phyloP scores from a whole-genome alignment of 2,113 vertebrate genomes.

The Indicator indicator region DNA sequence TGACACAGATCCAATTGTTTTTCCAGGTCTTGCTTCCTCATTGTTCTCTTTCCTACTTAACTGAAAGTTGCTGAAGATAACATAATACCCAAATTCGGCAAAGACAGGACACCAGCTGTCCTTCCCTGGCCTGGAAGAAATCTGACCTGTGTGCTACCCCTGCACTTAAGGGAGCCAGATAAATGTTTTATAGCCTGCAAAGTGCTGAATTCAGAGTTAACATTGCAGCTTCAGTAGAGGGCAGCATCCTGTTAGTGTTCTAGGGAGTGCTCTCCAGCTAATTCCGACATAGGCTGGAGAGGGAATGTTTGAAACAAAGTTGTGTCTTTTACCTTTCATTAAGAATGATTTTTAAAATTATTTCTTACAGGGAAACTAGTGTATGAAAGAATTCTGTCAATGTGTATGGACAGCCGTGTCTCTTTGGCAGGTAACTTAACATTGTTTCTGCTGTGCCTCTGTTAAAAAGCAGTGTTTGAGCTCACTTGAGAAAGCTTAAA shows the following conservation, averaged over 20 bases:
- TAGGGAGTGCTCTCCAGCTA: neutral
- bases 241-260: conserved; percentile 25
- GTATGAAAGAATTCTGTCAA: conserved; percentile 92
- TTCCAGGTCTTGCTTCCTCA: neutral
- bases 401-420: conserved; percentile 85
- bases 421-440: conserved; percentile 80
- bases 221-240: conserved; percentile 52
- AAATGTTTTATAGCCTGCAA: accelerated
- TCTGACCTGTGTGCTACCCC: neutral
- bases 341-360: neutral
- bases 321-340: neutral
- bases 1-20: neutral
- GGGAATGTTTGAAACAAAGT: neutral
- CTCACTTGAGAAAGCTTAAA: neutral
- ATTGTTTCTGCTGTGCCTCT: neutral
- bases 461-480: neutral
- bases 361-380: conserved; percentile 87
- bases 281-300: neutral
- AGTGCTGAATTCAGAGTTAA: neutral
- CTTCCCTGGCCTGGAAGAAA: neutral
- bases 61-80: neutral
- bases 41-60: neutral
- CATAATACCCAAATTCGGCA: neutral
- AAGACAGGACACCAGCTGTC: neutral
- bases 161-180: neutral